phyloP scores from a whole-genome alignment of 2,113 vertebrate genomes.

The Philantomba maxwellii region DNA sequence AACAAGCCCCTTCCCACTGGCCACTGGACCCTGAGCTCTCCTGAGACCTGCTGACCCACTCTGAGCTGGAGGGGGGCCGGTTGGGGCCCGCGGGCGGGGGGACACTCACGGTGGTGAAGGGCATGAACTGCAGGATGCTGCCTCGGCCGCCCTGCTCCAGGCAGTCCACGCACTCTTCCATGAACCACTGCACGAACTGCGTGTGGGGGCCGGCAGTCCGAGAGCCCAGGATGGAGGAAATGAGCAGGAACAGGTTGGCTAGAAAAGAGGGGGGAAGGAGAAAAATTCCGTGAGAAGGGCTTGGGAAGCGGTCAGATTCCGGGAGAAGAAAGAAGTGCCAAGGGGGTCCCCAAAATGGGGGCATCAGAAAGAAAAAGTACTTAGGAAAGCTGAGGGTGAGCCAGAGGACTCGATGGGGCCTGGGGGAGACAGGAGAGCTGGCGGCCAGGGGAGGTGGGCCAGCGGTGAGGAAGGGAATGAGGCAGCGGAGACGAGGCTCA shows the following conservation, averaged over 20 bases:
- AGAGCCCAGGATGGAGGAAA: constrained; percentile 93
- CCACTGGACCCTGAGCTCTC: neutral
- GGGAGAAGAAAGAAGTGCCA: neutral
- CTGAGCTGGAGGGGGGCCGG: fast-evolving
- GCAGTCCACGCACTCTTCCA: constrained; percentile 97
- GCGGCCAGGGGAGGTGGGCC: fast-evolving
- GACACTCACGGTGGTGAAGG: constrained; percentile 93
- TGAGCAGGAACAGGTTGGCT: constrained; percentile 97
- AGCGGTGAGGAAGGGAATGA: fast-evolving
- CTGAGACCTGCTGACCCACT: neutral
- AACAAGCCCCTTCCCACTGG: neutral
- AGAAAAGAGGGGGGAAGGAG: fast-evolving
- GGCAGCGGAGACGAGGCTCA: fast-evolving
- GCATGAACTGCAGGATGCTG: constrained; percentile 98
- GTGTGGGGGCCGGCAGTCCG: constrained; percentile 94
- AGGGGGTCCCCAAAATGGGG: too few species aligned
- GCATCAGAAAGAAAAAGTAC: fast-evolving
- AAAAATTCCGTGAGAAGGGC: neutral
- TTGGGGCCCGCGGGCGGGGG: fast-evolving
- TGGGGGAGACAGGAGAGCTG: neutral
- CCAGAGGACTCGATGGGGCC: neutral
- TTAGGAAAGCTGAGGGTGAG: fast-evolving
- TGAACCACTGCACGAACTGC: constrained; percentile 98
- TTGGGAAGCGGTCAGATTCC: neutral
- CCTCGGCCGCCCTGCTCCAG: constrained; percentile 93